Evolutionary conservation across 2,888 invertebrate genomes (phyloP).

Genomic region (Anthophora plumipes): DNA sequence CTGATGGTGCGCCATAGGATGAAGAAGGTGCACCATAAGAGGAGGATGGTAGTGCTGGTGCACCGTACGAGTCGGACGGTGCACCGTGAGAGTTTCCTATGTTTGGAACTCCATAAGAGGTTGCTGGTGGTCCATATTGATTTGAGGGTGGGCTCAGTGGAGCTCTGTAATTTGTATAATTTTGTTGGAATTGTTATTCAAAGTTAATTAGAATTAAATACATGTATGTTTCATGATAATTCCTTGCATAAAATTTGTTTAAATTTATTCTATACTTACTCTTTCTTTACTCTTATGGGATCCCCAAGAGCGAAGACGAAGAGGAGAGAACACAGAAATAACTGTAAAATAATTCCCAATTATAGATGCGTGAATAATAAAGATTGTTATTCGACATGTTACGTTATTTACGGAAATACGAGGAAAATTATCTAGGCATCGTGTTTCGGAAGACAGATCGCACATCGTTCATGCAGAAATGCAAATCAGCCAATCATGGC

Average conservation of each 20-base stretch:
- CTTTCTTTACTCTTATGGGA: conserved; percentile 81
- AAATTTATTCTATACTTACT: conserved; percentile 74
- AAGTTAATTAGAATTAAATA: too few species aligned
- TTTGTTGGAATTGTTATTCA: too few species aligned
- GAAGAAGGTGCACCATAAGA: conserved; percentile 65
- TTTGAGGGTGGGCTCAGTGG: conserved; percentile 67
- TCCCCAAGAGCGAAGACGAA: conserved; percentile 84
- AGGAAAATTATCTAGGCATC: background rate
- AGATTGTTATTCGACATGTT: background rate
- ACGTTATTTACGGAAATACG: conserved; percentile 1
- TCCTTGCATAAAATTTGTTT: background rate
- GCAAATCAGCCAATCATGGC: conserved; percentile 42
- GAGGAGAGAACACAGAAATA: conserved; percentile 87
- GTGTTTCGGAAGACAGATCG: conserved; percentile 22
- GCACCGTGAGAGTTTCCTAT: conserved; percentile 60
- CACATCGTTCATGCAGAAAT: conserved; percentile 35
- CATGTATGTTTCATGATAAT: too few species aligned
- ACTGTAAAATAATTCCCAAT: conserved; percentile 84
- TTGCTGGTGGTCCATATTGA: conserved; percentile 73
- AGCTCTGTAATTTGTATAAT: conserved; percentile 66
- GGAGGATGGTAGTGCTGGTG: conserved; percentile 51
- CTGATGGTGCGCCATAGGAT: conserved; percentile 51
- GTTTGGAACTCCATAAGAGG: conserved; percentile 74
- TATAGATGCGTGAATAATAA: conserved; percentile 5
- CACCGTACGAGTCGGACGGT: conserved; percentile 67